Conservation (phyloP, 2,888 invertebrate species). For the Apocheima hispidaria region DNA sequence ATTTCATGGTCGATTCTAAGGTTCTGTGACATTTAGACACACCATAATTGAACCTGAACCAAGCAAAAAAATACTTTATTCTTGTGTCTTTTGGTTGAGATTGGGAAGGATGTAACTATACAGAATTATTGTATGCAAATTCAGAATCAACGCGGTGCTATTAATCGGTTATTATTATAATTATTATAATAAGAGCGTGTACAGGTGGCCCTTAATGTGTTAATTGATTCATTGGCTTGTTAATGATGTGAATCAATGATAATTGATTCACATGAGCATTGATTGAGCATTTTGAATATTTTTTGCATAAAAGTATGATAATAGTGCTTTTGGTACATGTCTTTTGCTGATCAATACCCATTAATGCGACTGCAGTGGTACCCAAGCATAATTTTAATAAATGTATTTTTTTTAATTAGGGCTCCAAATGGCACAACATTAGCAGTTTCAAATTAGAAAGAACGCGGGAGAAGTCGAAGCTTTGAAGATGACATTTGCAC, state of each 20-base stretch:
- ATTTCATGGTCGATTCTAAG: slow-evolving; percentile 42
- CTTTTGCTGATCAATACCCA: no score
- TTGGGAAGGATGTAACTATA: not conserved
- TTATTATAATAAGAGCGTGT: slow-evolving; percentile 48
- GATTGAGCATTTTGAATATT: not conserved
- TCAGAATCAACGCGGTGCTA: slow-evolving; percentile 44
- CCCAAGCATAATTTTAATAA: no score
- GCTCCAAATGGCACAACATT: no score
- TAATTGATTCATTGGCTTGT: slow-evolving; percentile 50
- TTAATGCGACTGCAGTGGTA: no score
- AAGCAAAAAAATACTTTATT: slow-evolving; percentile 4
- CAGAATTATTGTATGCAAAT: slow-evolving; percentile 55
- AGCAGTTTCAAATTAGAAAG: no score
- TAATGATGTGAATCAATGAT: slow-evolving; percentile 32
- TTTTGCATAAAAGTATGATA: not conserved
- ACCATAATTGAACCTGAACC: not conserved
- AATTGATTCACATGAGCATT: no score
- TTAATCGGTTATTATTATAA: slow-evolving; percentile 50
- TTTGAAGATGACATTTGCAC: no score
- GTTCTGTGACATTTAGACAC: slow-evolving; percentile 38
- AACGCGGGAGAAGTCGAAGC: no score
- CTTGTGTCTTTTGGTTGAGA: not conserved
- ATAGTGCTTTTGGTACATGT: not conserved
- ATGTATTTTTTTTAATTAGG: no score
- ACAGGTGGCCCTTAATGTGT: slow-evolving; percentile 48